Evolutionary conservation across 1,140 invertebrate species (phyloP), one percentile per base, ranked within the genome.

Genomic region (Drosophila kikkawai): DNA sequence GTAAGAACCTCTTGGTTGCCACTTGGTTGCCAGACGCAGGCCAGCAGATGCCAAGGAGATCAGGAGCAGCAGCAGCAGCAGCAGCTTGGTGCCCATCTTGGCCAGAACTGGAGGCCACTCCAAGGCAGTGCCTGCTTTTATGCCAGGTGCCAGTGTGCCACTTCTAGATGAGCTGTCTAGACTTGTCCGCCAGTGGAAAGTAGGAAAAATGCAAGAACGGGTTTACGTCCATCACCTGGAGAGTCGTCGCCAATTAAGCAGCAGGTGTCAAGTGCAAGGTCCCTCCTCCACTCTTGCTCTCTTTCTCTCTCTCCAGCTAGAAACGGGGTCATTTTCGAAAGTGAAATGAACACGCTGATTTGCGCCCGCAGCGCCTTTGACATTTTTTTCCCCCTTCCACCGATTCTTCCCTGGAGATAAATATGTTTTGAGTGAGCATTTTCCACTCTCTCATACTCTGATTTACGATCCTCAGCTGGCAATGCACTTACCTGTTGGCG

Each of bases 251-350:
- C 39, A 73, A 59, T 73, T 59, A 37, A 71, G 69, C 69, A 73
- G 69, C 69, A 78, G 75, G 56, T 74, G 70, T 75, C 71, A 74
- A 61, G 69, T 64, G 42, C 58, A 56, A 75, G 69, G 71, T 75
- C 39, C 60, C 36, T 12, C 36, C 19, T 7, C 9, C 2, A 4
- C 13, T 22, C 0, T 12, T 6, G 2, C 17, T 45, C 45, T 15
- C 15, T 48, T 3, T 29, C 29, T 12, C 17, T 4, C 29, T 12
- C 17, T 4, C 13, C n/a, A 4, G 45, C 32, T 36, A 57, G 17
- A 42, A 65, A 48, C 60, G 48, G 36, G 53, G 61, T 41, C 47
- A 76, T 32, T 78, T 59, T 53, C 37, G 50, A 77, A 78, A 78
- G 75, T 77, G 55, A 78, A 78, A 61, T 41, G 50, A 48, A 37